Base-by-base conservation (phyloP, 2,113 vertebrate species). In the Chunga burmeisteri region DNA sequence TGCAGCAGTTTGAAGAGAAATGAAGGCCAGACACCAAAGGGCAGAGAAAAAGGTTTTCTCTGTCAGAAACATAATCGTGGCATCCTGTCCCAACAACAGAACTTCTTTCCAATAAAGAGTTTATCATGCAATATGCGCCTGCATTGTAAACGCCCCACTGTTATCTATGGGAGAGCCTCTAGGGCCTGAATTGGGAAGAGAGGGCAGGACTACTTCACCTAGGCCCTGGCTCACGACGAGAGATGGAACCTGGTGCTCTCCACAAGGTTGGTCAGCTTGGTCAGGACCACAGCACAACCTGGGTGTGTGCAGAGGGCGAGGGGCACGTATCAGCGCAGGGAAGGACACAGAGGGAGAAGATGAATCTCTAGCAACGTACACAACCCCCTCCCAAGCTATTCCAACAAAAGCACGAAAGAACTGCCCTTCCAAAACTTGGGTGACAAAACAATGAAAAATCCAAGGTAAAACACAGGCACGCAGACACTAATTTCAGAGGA, bases 401-500 rank as follows among this genome's bases (percentile, higher is more conserved):
- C 78, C 73, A 36, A 10, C 18, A 7, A 9, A 16, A 46, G n/a
- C 49, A 10, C 0, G 5, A 2, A 9, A 21, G 19, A 67, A 30
- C 27, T 10, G 82, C 61, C 65, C 65, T 38, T 62, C 63, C 65
- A 13, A 63, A 94, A 93, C 90, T 80, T 68, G 74, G 36, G 56
- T 9, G 74, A 11, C 56, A 11, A 5, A 82, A 93, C 36, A 88
- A 93, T 4, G 52, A 42, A 29, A 36, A 49, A 62, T 7, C 6
- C 50, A 13, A 10, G 46, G 77, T 61, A 38, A 22, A 55, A 8
- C 40, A 30, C 40, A 5, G 3, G 10, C 14, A 27, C 16, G 6
- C 7, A 10, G 55, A 14, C 20, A 4, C 50, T 4, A 0, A 0
- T 29, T 21, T 6, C 61, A 13, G 34, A 8, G 17, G 19, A 50